These are phyloP conservation scores for Vanessa atalanta DNA, from an alignment of 1,140 invertebrate genomes.

Conservation along the genomic window DNA sequence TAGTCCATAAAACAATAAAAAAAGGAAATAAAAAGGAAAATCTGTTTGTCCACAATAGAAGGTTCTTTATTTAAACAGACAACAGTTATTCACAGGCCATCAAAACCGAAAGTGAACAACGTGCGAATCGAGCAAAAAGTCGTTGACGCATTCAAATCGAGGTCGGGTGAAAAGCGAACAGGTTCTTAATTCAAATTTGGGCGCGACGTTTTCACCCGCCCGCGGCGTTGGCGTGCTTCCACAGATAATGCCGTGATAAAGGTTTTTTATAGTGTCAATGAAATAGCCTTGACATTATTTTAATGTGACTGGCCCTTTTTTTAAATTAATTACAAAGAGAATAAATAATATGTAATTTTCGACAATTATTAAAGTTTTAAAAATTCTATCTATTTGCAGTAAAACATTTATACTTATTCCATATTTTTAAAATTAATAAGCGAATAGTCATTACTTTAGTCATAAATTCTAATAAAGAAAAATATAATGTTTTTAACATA, in stretches of 20 bases:
- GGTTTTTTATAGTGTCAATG: not conserved
- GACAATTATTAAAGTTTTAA: not conserved
- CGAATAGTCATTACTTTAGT: no score
- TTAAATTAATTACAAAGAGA: not conserved
- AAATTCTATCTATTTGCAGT: not conserved
- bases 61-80: constrained; percentile 17
- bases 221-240: constrained; percentile 18
- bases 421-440: no score
- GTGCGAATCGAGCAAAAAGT: constrained; percentile 37
- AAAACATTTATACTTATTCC: no score
- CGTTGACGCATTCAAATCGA: constrained; percentile 45
- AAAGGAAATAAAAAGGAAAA: constrained; percentile 2
- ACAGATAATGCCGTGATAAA: not conserved
- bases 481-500: no score
- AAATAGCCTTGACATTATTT: constrained; percentile 21
- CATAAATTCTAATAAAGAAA: no score
- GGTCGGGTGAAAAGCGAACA: constrained; percentile 56
- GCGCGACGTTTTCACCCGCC: constrained; percentile 48
- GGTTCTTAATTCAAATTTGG: constrained; percentile 56
- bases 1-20: not conserved
- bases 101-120: constrained; percentile 45
- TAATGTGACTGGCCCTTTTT: not conserved
- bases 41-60: not conserved
- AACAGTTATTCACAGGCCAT: constrained; percentile 15
- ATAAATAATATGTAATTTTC: not conserved